Conservation (phyloP, 2,888 invertebrate species). For the Periphyllus acericola region DNA sequence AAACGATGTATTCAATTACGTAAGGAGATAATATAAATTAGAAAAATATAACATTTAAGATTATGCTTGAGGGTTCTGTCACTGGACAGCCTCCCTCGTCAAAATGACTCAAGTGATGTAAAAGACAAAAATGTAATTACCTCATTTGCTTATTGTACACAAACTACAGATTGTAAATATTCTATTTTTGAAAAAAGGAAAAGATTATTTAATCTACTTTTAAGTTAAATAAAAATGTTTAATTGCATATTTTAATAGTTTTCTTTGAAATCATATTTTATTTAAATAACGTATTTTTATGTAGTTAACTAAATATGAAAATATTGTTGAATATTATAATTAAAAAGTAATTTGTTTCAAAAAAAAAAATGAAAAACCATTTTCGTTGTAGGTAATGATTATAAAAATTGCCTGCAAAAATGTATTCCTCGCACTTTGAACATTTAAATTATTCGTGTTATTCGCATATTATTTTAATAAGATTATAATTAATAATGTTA, state of each 20-base stretch:
- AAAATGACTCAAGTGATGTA: too few relatives aligned
- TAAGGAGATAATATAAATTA: neutral
- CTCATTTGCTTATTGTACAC: too few relatives aligned
- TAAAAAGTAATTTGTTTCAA: neutral
- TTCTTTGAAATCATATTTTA: neutral
- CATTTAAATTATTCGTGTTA: neutral
- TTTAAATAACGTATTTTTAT: neutral
- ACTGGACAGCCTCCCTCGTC: too few relatives aligned
- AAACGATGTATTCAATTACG: neutral
- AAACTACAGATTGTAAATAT: too few relatives aligned
- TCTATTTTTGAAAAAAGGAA: too few relatives aligned
- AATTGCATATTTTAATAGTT: neutral
- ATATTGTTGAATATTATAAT: neutral
- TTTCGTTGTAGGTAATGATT: neutral
- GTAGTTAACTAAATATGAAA: neutral
- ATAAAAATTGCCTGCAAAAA: neutral
- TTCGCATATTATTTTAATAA: neutral
- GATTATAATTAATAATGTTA: neutral
- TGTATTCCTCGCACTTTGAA: neutral
- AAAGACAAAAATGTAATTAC: too few relatives aligned
- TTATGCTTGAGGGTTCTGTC: too few relatives aligned
- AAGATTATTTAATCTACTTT: slow-evolving; percentile 1
- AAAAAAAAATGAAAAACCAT: neutral
- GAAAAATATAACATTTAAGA: neutral
- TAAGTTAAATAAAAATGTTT: neutral